Conservation (phyloP, 1,140 invertebrate species). For the Hypothenemus hampei region DNA sequence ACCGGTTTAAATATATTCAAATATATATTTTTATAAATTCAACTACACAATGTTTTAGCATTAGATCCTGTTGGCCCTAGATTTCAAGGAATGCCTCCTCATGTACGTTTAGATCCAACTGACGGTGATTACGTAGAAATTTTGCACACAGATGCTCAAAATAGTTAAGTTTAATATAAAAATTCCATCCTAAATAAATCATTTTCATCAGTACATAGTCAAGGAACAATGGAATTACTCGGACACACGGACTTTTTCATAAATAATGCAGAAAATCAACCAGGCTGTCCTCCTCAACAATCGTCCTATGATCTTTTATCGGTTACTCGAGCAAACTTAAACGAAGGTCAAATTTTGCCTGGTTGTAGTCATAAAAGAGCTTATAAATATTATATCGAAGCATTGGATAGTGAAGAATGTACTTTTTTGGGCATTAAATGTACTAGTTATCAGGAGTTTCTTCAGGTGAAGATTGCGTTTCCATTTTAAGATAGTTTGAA, state of each 20-base stretch:
- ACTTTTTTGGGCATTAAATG: constrained; percentile 38
- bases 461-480: constrained; percentile 19
- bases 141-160: constrained; percentile 37
- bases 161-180: constrained; percentile 26
- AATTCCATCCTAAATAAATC: neutral
- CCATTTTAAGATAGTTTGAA: neutral
- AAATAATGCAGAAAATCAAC: constrained; percentile 39
- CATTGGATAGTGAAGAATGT: constrained; percentile 36
- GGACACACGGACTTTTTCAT: constrained; percentile 42
- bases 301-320: constrained; percentile 28
- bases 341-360: constrained; percentile 37
- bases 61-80: constrained; percentile 39
- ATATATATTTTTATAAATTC: neutral
- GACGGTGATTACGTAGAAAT: constrained; percentile 41
- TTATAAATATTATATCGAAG: constrained; percentile 42
- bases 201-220: constrained; percentile 33
- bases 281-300: constrained; percentile 36
- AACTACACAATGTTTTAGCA: constrained; percentile 18
- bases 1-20: too few relatives aligned
- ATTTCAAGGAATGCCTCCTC: constrained; percentile 37
- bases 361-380: constrained; percentile 43
- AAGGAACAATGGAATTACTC: constrained; percentile 33
- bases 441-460: constrained; percentile 30
- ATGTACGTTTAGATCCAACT: constrained; percentile 32
- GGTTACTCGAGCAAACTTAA: constrained; percentile 33